phyloP scores from a whole-genome alignment of 37 sponge, comb jelly and placozoan species.

The Aphrocallistes beatrix region DNA sequence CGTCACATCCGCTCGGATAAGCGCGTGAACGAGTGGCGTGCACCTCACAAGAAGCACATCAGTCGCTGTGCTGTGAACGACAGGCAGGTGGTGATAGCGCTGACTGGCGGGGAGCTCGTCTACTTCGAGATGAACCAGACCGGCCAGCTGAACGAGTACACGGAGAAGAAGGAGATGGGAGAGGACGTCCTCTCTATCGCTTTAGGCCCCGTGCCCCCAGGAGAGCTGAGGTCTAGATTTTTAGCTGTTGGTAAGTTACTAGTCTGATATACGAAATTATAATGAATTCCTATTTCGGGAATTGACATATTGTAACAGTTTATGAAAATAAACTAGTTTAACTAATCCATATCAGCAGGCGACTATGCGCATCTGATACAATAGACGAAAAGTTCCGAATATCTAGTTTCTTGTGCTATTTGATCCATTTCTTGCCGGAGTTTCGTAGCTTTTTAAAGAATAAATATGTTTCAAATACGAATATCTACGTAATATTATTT shows the following conservation, averaged over 20 bases:
- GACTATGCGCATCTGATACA: too few relatives aligned
- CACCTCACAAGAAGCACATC: slow-evolving; percentile 76
- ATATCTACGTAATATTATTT: too few relatives aligned
- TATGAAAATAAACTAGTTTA: too few relatives aligned
- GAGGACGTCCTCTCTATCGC: slow-evolving; percentile 89
- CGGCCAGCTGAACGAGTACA: slow-evolving; percentile 97
- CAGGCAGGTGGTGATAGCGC: slow-evolving; percentile 87
- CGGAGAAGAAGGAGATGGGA: slow-evolving; percentile 86
- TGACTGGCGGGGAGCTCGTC: slow-evolving; percentile 90
- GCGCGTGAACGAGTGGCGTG: slow-evolving; percentile 91
- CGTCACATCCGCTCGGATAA: slow-evolving; percentile 88
- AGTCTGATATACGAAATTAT: too few relatives aligned
- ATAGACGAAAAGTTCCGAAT: too few relatives aligned
- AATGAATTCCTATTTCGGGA: too few relatives aligned
- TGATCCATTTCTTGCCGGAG: too few relatives aligned
- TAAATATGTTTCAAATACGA: too few relatives aligned
- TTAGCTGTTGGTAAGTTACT: slow-evolving; percentile 64
- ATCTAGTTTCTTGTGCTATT: too few relatives aligned
- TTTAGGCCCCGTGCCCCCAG: slow-evolving; percentile 76
- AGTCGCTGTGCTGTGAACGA: slow-evolving; percentile 87
- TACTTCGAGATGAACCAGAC: slow-evolving; percentile 99
- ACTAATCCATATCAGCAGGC: too few relatives aligned
- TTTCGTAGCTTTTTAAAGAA: too few relatives aligned
- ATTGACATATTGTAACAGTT: too few relatives aligned
- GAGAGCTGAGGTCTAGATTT: slow-evolving; percentile 89